Conservation (phyloP, 2,113 vertebrate species). For the Jacana jacana region DNA sequence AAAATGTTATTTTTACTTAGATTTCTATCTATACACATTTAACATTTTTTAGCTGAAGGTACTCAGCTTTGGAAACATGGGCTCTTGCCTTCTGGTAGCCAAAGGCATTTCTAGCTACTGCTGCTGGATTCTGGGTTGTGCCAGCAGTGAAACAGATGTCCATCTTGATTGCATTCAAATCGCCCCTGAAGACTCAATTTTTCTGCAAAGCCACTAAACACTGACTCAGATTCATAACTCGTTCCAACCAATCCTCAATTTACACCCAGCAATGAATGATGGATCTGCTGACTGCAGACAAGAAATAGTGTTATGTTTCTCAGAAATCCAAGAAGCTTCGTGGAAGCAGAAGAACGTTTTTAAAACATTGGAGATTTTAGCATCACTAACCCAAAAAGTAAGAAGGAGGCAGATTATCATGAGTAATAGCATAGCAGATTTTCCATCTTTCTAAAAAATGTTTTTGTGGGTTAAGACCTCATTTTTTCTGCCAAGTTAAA, state of each 20-base stretch:
- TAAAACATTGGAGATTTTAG: constrained; percentile 18
- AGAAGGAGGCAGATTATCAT: neutral
- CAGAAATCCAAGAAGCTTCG: constrained; percentile 25
- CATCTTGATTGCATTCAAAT: constrained; percentile 20
- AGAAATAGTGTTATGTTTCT: constrained; percentile 19
- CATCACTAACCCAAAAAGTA: neutral
- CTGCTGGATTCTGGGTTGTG: neutral
- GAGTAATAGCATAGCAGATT: neutral
- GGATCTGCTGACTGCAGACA: constrained; percentile 10
- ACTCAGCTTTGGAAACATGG: neutral
- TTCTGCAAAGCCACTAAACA: constrained; percentile 19
- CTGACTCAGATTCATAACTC: constrained; percentile 18
- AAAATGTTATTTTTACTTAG: neutral
- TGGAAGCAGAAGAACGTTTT: neutral
- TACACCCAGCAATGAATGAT: constrained; percentile 27
- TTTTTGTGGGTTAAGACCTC: constrained; percentile 27
- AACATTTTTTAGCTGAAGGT: neutral
- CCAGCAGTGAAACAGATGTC: constrained; percentile 6
- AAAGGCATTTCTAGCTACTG: constrained; percentile 32
- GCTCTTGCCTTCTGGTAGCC: neutral
- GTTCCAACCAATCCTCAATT: constrained; percentile 33
- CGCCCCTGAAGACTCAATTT: constrained; percentile 12
- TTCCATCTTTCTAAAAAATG: neutral
- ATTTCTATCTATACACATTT: neutral
- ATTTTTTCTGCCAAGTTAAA: constrained; percentile 43